These are phyloP conservation scores for Esox lucius DNA, from an alignment of 2,797 vertebrate genomes.

Conservation along the genomic window DNA sequence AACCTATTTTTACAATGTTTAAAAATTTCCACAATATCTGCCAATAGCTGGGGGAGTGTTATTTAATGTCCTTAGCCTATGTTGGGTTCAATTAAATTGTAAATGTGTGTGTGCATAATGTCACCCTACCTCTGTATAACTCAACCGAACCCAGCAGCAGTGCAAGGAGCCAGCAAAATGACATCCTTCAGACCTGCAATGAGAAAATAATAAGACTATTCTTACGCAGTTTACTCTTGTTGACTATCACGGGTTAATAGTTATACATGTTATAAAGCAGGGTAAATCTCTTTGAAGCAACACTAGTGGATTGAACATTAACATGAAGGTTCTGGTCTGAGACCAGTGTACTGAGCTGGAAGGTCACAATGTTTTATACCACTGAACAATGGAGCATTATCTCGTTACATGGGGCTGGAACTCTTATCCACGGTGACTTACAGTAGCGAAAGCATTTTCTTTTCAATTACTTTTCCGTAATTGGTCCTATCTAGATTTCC, in stretches of 20 bases:
- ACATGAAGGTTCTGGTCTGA: background rate
- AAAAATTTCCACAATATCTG: background rate
- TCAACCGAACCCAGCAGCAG: constrained; percentile 47
- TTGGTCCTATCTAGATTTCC: too few species aligned
- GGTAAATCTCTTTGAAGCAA: background rate
- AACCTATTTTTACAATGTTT: background rate
- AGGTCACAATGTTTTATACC: too few species aligned
- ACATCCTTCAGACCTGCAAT: constrained; percentile 53
- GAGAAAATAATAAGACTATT: constrained; percentile 8
- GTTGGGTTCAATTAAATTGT: background rate
- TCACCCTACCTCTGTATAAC: constrained; percentile 52
- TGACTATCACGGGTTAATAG: background rate
- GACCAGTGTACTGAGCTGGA: background rate
- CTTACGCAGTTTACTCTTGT: background rate
- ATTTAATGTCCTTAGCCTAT: background rate
- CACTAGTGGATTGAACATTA: background rate
- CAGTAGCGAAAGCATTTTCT: too few species aligned
- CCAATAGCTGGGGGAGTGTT: background rate
- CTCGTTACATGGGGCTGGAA: too few species aligned
- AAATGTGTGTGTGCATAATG: background rate
- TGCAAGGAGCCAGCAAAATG: constrained; percentile 46
- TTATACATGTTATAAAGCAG: background rate
- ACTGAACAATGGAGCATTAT: too few species aligned
- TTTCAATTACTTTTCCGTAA: too few species aligned
- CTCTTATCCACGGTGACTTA: too few species aligned